Base-by-base conservation (phyloP, 2,888 invertebrate genomes). In the Polydrusus tereticollis region DNA sequence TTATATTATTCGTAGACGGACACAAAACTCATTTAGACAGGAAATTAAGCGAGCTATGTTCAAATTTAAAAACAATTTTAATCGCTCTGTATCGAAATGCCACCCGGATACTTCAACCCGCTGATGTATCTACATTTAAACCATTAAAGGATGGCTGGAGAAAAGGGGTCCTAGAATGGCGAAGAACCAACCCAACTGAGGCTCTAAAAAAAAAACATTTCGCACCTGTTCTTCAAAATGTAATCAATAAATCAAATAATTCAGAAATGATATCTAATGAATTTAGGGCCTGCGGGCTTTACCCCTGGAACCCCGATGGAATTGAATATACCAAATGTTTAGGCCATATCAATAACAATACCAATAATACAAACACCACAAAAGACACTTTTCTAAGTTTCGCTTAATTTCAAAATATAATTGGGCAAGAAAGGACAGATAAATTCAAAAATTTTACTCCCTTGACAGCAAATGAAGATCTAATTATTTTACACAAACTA, bases 51-150 rank as follows among this genome's bases (percentile, higher is more conserved):
- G 14, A 69, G 8, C 59, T 75, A 10, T 75, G 72, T 63, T 59
- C 55, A 1, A 36, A 63, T 16, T 36, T 76, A 18, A 43, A 55
- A 59, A 71, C 77, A 36, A 74, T 82, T 52, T 55, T 81, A n/a
- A 69, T 81, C 21, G 75, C 76, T 10, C 72, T 82, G 0, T 79
- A 80, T 72, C 79, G 78, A 7, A 81, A 80, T 29, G 71, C 78
- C 12, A 80, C 79, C 10, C 63, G 78, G 47, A 72, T 72, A 21
- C 45, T 69, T 5, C 69, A 73, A 20, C 73, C 73, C 12, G 69
- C 69, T 10, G 80, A 82, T 65, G 79, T 82, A n/a, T 69, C 78
- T 12, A 77, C 77, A 0, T 77, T 80, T 33, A 80, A 78, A 33
- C 78, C 78, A 0, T 50, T 78, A 6, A 80, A 80, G 62, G 69